A percentile compares a stretch with the other conserved stretches of the same genome.
Evolutionary conservation across 2,113 vertebrate genomes (phyloP).

Genomic region (Falcunculus frontatus): DNA sequence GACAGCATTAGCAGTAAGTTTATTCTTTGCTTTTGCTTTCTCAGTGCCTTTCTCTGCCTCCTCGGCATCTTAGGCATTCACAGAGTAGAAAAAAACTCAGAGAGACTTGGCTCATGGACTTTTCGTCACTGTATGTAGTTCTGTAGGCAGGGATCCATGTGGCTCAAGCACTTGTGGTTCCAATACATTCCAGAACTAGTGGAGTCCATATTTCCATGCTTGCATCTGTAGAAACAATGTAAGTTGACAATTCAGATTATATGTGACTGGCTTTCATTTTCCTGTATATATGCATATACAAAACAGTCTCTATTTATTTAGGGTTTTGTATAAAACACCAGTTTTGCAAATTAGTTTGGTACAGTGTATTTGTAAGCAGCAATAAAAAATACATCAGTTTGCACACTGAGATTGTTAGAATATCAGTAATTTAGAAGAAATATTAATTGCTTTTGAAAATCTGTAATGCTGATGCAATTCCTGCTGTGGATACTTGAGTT

Average conservation of each 20-base stretch:
- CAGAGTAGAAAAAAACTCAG: background rate
- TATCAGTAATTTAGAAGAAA: background rate
- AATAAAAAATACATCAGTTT: background rate
- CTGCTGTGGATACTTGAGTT: background rate
- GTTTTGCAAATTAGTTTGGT: background rate
- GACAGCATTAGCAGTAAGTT: constrained; percentile 73
- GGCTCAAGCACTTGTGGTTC: background rate
- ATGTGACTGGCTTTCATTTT: background rate
- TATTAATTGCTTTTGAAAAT: background rate
- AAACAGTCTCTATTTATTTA: background rate
- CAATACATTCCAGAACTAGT: background rate
- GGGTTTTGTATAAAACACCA: background rate
- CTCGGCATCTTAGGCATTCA: background rate
- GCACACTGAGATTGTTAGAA: background rate
- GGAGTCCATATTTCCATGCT: background rate
- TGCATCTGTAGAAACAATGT: background rate
- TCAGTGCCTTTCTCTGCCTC: background rate
- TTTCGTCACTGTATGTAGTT: background rate
- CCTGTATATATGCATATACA: background rate
- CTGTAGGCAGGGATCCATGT: background rate
- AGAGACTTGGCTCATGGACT: background rate
- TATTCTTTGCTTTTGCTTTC: background rate
- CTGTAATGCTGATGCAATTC: background rate
- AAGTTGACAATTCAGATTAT: background rate
- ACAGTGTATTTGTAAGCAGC: background rate